Evolutionary conservation across 2,113 vertebrate species (phyloP).

Genomic region (Loxodonta africana): DNA sequence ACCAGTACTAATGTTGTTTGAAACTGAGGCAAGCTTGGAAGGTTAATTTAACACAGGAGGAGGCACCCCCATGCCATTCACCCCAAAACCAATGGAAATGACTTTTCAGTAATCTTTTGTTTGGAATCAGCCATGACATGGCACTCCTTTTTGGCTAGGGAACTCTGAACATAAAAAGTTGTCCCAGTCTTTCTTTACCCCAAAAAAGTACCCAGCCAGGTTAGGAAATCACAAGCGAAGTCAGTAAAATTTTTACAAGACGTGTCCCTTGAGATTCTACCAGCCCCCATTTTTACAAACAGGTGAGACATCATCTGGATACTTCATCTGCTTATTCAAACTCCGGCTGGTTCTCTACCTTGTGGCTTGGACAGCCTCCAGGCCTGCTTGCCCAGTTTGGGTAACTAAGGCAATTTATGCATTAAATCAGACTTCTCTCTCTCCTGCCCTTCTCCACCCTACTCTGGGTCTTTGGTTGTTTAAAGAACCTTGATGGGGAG

Average conservation of each 20-base stretch:
- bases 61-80: not conserved
- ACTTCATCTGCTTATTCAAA: not conserved
- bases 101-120: not conserved
- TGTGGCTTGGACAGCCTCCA: not conserved
- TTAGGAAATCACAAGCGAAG: slow-evolving; percentile 7
- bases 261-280: not conserved
- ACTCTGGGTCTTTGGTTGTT: not conserved
- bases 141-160: not conserved
- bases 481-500: not conserved
- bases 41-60: not conserved
- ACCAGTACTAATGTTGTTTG: not conserved
- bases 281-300: not conserved
- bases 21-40: not conserved
- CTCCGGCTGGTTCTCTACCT: slow-evolving; percentile 27
- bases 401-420: not conserved
- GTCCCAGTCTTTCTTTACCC: not conserved
- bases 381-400: not conserved
- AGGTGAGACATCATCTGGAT: not conserved
- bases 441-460: not conserved
- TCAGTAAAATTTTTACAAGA: slow-evolving; percentile 16
- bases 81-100: not conserved
- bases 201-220: not conserved
- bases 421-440: slow-evolving; percentile 19
- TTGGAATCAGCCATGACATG: not conserved
- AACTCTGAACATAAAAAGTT: slow-evolving; percentile 10